phyloP scores from a whole-genome alignment of 2,113 vertebrate species.

The Brienomyrus longianalis region DNA sequence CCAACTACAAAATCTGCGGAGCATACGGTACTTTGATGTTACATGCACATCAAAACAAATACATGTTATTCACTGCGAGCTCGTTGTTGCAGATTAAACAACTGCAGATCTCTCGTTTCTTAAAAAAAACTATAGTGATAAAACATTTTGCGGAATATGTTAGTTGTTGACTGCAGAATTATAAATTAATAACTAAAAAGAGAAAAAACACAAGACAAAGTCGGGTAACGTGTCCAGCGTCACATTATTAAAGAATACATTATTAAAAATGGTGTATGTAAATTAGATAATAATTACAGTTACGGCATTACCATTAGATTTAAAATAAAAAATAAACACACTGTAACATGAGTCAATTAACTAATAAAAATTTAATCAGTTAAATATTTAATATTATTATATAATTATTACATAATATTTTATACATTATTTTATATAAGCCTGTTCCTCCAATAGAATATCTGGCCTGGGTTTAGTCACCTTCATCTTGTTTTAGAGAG shows the following conservation, averaged over 20 bases:
- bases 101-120: background rate
- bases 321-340: background rate
- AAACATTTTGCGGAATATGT: background rate
- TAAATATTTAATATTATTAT: background rate
- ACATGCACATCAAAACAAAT: conserved; percentile 3
- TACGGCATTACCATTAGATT: background rate
- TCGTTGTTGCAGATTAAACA: background rate
- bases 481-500: background rate
- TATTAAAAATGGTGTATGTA: background rate
- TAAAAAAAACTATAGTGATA: background rate
- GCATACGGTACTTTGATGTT: background rate
- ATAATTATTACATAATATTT: too few species aligned
- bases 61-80: background rate
- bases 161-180: background rate
- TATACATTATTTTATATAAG: background rate
- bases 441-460: background rate
- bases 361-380: background rate
- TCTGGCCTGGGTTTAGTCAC: background rate
- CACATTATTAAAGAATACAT: background rate
- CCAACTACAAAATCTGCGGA: background rate
- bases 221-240: background rate
- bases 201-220: background rate
- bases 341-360: background rate
- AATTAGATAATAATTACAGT: background rate
- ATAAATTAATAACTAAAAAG: background rate